Base-by-base conservation (phyloP, 2,113 vertebrate genomes). In the Aphelocoma coerulescens region DNA sequence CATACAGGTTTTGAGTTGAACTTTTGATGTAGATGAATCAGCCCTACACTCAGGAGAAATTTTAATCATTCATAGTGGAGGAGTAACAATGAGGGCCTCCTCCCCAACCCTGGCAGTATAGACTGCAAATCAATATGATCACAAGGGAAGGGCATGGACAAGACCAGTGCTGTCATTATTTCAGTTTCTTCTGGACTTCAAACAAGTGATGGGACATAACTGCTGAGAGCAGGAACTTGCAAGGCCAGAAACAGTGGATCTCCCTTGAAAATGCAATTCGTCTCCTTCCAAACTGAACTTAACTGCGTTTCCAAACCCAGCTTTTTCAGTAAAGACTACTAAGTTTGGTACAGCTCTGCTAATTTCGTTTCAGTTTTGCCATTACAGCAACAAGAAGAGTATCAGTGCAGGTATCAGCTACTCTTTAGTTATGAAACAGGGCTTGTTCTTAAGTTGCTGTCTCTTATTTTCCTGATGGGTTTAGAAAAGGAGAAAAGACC, bases 101-200 rank as follows among this genome's bases (percentile, higher is more conserved):
- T 52, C 21, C 22, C 14, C 22, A 88, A 1, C 9, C 16, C 15
- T 46, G n/a, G 30, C 24, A 73, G 44, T 1, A 0, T 0, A 67
- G 48, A 52, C 46, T 58, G 28, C 51, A 62, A 43, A 71, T 30
- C 46, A 20, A 5, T 15, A 43, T 4, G 33, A 65, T 58, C 51
- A 66, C 65, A 95, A 75, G 1, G 1, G 18, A 87, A 82, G 27
- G 33, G 32, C 59, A 76, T 2, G 21, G 49, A 35, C 33, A 81
- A 44, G 41, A 74, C 8, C 23, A 66, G 37, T 5, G 19, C 3
- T 41, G 58, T 26, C 44, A 35, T 62, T n/a, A 44, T 22, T 84
- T 93, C 79, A 49, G 14, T 22, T 63, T 59, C 61, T 90, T 88
- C 58, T 59, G 43, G 10, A 67, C 61, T 59, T 90, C 39, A 85